Conservation (phyloP, 2,888 invertebrate species). For the Aspidapion aeneum region DNA sequence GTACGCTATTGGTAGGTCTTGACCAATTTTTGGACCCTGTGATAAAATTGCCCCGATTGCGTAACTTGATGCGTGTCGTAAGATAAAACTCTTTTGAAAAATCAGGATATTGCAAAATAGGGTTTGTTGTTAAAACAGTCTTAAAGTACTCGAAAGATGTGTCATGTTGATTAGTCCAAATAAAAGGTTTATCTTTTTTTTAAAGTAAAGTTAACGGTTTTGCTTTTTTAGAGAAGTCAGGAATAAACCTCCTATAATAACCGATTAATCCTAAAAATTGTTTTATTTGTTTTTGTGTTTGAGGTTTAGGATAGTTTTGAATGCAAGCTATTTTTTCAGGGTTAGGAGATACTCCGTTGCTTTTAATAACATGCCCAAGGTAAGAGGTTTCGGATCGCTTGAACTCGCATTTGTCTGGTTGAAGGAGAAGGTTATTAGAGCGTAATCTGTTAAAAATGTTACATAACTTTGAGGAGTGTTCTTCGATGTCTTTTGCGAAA, state of each 20-base stretch:
- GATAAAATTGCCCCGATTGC: slow-evolving; percentile 20
- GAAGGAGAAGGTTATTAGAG: slow-evolving; percentile 27
- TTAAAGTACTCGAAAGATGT: no score
- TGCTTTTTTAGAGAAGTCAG: slow-evolving; percentile 31
- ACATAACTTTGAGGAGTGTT: slow-evolving; percentile 32
- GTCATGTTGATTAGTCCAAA: no score
- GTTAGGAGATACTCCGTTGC: no score
- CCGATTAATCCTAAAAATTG: slow-evolving; percentile 34
- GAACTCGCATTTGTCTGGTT: slow-evolving; percentile 40
- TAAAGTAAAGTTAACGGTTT: no score
- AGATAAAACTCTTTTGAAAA: slow-evolving; percentile 17
- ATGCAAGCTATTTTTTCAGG: no score
- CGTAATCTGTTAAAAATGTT: slow-evolving; percentile 33
- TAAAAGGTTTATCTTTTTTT: no score
- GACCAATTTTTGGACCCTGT: slow-evolving; percentile 16
- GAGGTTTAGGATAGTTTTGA: slow-evolving; percentile 30
- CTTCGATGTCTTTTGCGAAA: slow-evolving; percentile 26
- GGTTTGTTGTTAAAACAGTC: no score
- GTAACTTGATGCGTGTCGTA: slow-evolving; percentile 17
- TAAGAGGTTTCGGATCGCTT: slow-evolving; percentile 39
- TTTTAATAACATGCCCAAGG: no score
- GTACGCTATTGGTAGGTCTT: slow-evolving; percentile 19
- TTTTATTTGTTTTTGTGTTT: slow-evolving; percentile 36
- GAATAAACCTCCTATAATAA: slow-evolving; percentile 39
- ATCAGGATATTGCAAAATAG: slow-evolving; percentile 22